These are phyloP conservation scores for Burhinus oedicnemus DNA, from an alignment of 2,113 vertebrate genomes.

Conservation along the genomic window DNA sequence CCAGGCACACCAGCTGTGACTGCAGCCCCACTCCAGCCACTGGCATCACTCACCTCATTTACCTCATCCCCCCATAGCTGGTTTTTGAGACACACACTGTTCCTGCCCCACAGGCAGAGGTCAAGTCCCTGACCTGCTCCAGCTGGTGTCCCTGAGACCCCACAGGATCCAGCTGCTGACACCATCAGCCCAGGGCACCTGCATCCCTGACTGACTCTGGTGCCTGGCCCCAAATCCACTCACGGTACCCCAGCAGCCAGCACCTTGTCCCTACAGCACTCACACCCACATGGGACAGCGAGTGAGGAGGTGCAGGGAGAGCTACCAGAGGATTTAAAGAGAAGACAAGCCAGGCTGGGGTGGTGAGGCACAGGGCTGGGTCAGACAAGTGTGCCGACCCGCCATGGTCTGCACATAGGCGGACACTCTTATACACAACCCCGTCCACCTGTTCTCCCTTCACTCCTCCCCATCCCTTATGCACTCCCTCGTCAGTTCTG, in stretches of 20 bases:
- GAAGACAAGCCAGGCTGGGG: neutral
- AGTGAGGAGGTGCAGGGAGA: neutral
- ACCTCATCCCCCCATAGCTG: neutral
- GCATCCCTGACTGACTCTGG: rapidly evolving
- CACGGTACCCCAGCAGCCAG: rapidly evolving
- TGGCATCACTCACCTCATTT: neutral
- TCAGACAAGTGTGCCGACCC: no score
- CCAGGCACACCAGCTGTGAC: neutral
- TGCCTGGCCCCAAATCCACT: neutral
- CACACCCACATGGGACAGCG: rapidly evolving
- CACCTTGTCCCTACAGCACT: neutral
- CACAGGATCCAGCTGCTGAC: neutral
- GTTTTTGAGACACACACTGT: rapidly evolving
- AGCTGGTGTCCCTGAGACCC: neutral
- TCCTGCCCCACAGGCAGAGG: neutral
- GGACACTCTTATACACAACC: neutral
- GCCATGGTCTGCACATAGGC: neutral
- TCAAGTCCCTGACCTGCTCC: rapidly evolving
- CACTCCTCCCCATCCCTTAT: neutral
- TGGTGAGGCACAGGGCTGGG: rapidly evolving
- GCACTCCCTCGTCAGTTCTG: neutral
- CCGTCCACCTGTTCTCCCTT: neutral
- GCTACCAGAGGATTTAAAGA: neutral
- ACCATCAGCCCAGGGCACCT: neutral
- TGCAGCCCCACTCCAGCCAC: neutral